Percentiles rank a stretch among this genome's conserved stretches.
phyloP scores from a whole-genome alignment of 2,797 vertebrate genomes.

The Cyprinodon diabolis region DNA sequence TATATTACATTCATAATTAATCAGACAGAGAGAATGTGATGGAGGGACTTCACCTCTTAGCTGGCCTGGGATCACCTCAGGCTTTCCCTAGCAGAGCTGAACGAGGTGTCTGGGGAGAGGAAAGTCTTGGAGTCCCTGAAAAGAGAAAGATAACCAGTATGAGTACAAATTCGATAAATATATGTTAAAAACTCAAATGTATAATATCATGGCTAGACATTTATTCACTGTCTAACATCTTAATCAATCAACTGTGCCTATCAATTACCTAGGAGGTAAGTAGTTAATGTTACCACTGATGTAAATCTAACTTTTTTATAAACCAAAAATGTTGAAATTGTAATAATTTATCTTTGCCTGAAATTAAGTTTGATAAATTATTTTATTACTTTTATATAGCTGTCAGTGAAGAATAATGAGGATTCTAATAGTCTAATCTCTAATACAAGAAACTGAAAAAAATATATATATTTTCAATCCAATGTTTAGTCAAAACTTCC shows the following conservation, averaged over 20 bases:
- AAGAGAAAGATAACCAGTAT: too few species aligned
- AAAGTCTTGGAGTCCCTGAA: too few species aligned
- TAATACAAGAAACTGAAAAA: not conserved
- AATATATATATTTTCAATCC: not conserved
- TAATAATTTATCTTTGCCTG: not conserved
- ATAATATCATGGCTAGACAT: not conserved
- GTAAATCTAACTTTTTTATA: not conserved
- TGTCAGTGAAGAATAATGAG: not conserved
- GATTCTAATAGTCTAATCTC: not conserved
- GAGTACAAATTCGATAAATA: not conserved
- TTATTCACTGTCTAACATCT: not conserved
- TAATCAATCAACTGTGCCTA: not conserved
- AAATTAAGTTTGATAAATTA: conserved; percentile 4
- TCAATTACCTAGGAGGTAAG: not conserved
- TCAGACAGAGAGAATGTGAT: too few species aligned
- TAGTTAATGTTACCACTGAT: not conserved
- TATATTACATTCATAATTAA: not conserved
- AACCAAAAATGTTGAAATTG: not conserved
- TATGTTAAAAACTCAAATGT: not conserved
- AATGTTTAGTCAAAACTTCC: not conserved
- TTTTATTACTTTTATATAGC: too few species aligned
- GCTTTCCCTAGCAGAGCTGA: too few species aligned
- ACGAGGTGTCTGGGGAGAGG: too few species aligned
- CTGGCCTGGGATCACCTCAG: too few species aligned
- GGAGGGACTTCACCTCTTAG: too few species aligned